Percentiles rank a stretch among this genome's conserved stretches.
phyloP scores from a whole-genome alignment of 2,113 vertebrate species.

The Aspiorhynchus laticeps region DNA sequence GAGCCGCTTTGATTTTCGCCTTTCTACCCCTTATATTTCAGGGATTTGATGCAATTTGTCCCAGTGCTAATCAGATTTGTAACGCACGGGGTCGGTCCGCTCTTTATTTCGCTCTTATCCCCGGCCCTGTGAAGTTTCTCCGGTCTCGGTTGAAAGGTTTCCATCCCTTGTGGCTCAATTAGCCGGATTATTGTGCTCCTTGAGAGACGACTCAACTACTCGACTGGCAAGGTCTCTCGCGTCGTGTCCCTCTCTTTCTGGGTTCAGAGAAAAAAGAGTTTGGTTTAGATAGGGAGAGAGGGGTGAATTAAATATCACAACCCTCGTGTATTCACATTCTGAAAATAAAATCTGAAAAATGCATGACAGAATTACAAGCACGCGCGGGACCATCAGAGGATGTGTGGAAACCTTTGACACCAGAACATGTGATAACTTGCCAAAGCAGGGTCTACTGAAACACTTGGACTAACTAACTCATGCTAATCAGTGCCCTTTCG shows the following conservation, averaged over 20 bases:
- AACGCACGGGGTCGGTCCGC: slow-evolving; percentile 63
- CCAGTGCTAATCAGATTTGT: slow-evolving; percentile 78
- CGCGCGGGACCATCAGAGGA: not conserved
- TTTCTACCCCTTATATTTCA: slow-evolving; percentile 65
- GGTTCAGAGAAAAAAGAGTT: slow-evolving; percentile 39
- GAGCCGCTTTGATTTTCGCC: slow-evolving; percentile 70
- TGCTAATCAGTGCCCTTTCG: not conserved
- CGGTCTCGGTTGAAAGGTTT: slow-evolving; percentile 80
- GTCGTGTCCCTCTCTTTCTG: slow-evolving; percentile 43
- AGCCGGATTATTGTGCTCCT: slow-evolving; percentile 95
- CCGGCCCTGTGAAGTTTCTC: slow-evolving; percentile 71
- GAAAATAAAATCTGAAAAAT: slow-evolving; percentile 16
- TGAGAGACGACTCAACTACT: slow-evolving; percentile 82
- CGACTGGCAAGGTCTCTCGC: slow-evolving; percentile 69
- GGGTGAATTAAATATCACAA: slow-evolving; percentile 31
- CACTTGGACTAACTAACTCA: not conserved
- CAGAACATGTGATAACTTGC: not conserved
- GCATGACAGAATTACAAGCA: not conserved
- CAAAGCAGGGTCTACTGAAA: not conserved
- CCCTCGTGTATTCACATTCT: not conserved
- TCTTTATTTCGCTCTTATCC: slow-evolving; percentile 72
- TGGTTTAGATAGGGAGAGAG: slow-evolving; percentile 19
- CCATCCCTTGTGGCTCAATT: slow-evolving; percentile 94
- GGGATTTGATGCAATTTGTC: slow-evolving; percentile 79
- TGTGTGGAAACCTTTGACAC: slow-evolving; percentile 19